Conservation (phyloP, 2,113 vertebrate genomes). For the Oreochromis tanganicae region DNA sequence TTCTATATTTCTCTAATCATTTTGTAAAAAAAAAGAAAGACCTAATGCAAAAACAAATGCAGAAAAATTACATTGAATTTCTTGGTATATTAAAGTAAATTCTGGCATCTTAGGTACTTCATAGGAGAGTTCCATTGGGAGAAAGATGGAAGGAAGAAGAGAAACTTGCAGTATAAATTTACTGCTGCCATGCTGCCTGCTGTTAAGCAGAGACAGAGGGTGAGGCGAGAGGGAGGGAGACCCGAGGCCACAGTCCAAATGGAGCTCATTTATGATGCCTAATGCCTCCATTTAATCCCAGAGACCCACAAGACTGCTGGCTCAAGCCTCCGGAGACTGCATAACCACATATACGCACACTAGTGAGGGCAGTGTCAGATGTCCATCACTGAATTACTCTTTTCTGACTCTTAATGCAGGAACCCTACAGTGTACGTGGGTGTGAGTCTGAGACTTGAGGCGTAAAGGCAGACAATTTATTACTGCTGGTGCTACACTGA, state of each 20-base stretch:
- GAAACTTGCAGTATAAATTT: background rate
- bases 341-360: background rate
- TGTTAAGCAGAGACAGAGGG: constrained; percentile 8
- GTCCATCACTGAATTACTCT: background rate
- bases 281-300: constrained; percentile 54
- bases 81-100: background rate
- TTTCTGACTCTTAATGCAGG: background rate
- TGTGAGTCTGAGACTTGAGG: background rate
- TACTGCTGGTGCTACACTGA: background rate
- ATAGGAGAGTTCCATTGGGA: background rate
- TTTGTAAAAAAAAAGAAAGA: background rate
- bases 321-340: background rate
- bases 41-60: background rate
- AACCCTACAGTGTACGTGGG: background rate
- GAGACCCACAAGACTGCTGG: background rate
- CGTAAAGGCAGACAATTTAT: background rate
- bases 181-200: background rate
- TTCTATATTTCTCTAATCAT: background rate
- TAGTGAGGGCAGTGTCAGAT: background rate
- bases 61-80: background rate
- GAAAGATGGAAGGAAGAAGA: background rate
- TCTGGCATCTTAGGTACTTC: background rate
- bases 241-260: constrained; percentile 43
- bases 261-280: constrained; percentile 48
- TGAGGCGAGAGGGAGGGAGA: background rate